A percentile compares a stretch with the other conserved stretches of the same genome.
These are phyloP conservation scores for Palythoa caribaeorum DNA, from an alignment of 92 coral and sea anemone genomes.

Conservation along the genomic window DNA sequence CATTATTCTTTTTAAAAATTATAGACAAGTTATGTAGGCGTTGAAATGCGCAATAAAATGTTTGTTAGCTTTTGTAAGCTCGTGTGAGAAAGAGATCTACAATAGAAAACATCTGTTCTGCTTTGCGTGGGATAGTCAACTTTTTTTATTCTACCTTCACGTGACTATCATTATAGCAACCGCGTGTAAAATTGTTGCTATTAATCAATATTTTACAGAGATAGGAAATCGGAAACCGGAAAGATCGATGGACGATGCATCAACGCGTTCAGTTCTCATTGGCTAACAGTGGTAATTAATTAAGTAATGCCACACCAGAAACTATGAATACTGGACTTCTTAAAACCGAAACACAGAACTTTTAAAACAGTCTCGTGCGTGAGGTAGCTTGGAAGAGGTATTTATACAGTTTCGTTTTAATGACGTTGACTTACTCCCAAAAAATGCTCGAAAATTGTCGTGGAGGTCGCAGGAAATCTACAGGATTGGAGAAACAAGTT, in stretches of 20 bases:
- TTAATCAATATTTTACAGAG: background rate
- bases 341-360: background rate
- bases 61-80: background rate
- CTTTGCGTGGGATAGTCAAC: background rate
- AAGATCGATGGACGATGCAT: background rate
- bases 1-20: background rate
- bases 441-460: background rate
- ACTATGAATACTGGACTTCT: background rate
- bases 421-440: background rate
- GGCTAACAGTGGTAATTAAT: constrained; percentile 1
- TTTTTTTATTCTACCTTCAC: background rate
- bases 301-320: background rate
- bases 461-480: background rate
- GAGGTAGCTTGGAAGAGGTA: background rate
- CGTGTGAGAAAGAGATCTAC: background rate
- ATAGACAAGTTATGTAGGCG: background rate
- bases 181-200: background rate
- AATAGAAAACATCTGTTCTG: background rate
- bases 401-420: background rate
- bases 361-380: background rate
- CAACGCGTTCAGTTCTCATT: background rate
- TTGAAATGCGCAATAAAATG: background rate
- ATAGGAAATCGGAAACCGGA: background rate
- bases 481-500: constrained; percentile 6
- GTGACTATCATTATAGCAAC: background rate